Evolutionary conservation across 2,888 invertebrate species (phyloP).

Genomic region (Lamellibrachia satsuma): DNA sequence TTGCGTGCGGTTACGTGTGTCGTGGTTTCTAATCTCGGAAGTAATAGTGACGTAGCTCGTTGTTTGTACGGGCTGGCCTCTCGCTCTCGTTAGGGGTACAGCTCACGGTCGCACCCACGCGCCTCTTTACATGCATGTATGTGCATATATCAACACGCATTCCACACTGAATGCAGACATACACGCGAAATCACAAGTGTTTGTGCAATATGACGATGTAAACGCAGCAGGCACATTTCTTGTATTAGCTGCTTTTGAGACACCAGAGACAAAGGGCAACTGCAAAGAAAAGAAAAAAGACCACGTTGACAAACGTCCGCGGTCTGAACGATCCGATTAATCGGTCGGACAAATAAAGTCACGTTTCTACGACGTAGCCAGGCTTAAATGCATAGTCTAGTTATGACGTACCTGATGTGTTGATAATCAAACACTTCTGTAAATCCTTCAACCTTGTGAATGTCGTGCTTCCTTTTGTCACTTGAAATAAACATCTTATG

Average conservation of each 20-base stretch:
- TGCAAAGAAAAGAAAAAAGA: no score
- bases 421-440: background rate
- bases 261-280: background rate
- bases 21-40: background rate
- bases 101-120: background rate
- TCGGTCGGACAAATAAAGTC: no score
- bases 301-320: no score
- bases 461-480: background rate
- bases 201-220: background rate
- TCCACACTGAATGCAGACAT: background rate
- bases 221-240: background rate
- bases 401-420: no score
- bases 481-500: background rate
- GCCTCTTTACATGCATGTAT: background rate
- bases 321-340: no score
- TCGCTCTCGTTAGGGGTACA: background rate
- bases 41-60: background rate
- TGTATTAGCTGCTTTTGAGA: background rate
- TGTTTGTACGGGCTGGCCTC: background rate
- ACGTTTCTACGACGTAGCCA: no score
- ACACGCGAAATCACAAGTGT: background rate
- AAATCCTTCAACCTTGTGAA: background rate
- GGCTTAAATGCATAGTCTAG: no score
- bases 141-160: conserved; percentile 5
- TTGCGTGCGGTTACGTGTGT: background rate